These are phyloP conservation scores for Amblyopsis rosae DNA, from an alignment of 2,113 vertebrate genomes.

Conservation along the genomic window DNA sequence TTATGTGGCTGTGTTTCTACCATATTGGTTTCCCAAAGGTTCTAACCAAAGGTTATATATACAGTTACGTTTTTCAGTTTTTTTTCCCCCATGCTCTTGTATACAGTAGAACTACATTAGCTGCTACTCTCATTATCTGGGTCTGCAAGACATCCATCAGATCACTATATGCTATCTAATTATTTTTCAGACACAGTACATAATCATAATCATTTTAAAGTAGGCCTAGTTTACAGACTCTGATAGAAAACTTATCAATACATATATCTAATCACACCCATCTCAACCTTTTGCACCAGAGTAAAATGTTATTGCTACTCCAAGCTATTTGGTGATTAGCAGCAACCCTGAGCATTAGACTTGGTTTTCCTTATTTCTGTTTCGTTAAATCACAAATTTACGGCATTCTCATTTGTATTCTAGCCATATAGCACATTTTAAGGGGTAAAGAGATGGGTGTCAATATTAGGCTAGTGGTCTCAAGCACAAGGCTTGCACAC, in stretches of 20 bases:
- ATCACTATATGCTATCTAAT: background rate
- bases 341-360: slow-evolving; percentile 1
- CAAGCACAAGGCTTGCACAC: no score
- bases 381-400: background rate
- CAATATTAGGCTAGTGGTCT: no score
- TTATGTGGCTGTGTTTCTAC: no score
- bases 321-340: slow-evolving; percentile 10
- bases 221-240: background rate
- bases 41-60: no score
- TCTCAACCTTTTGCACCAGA: slow-evolving; percentile 43
- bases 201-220: background rate
- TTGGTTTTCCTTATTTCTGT: background rate
- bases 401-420: no score
- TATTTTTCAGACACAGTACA: background rate
- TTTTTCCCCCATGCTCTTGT: no score
- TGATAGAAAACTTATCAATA: slow-evolving; percentile 17
- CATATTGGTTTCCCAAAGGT: no score
- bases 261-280: slow-evolving; percentile 33
- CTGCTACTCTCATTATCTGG: no score
- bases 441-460: no score
- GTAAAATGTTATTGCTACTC: slow-evolving; percentile 16
- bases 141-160: background rate
- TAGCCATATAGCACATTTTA: no score
- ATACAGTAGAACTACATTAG: no score
- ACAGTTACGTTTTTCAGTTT: no score